These are phyloP conservation scores for Tauraco hartlaubi DNA, from an alignment of 2,797 vertebrate species.

Conservation along the genomic window DNA sequence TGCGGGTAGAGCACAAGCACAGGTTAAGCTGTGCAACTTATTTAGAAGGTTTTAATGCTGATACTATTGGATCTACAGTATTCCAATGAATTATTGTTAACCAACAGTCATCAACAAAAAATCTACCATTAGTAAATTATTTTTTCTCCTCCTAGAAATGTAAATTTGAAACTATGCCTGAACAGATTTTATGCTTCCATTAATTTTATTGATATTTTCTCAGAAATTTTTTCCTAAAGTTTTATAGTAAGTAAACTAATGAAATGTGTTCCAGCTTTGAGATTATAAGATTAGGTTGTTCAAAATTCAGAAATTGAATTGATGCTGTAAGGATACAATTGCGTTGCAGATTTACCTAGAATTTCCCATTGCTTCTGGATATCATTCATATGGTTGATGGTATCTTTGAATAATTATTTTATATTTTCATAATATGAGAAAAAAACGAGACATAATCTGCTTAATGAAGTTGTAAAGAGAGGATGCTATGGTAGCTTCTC, in stretches of 20 bases:
- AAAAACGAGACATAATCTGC: constrained; percentile 11
- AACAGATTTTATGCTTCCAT: neutral
- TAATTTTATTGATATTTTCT: neutral
- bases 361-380: constrained; percentile 1
- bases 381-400: constrained; percentile 16
- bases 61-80: neutral
- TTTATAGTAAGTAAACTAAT: neutral
- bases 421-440: neutral
- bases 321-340: neutral
- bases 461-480: constrained; percentile 18
- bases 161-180: neutral
- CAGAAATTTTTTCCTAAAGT: neutral
- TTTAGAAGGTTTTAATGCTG: neutral
- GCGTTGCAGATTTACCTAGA: constrained; percentile 21
- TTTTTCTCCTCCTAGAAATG: neutral
- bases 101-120: neutral
- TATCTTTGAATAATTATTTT: constrained; percentile 14
- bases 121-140: neutral
- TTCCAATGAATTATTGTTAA: neutral
- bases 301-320: constrained; percentile 34
- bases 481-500: neutral
- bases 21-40: neutral
- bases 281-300: constrained; percentile 3
- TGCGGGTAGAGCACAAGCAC: neutral
- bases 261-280: neutral